phyloP scores from a whole-genome alignment of 2,113 vertebrate genomes.

The Triplophysa dalaica region DNA sequence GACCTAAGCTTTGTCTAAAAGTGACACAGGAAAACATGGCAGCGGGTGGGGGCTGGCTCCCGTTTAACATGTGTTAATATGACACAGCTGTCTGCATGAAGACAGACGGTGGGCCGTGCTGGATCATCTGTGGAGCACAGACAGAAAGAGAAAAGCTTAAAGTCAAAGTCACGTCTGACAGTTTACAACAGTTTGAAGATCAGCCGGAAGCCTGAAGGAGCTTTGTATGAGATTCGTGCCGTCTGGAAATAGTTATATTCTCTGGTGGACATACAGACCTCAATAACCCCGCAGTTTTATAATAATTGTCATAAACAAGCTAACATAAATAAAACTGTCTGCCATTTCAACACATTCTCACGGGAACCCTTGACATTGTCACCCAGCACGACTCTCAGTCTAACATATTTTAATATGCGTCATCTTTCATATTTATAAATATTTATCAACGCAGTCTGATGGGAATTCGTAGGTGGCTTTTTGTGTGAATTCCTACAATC shows the following conservation, averaged over 20 bases:
- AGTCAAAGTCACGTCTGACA: background rate
- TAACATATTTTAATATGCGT: too few species aligned
- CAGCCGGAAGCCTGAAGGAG: too few species aligned
- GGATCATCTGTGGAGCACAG: conserved; percentile 44
- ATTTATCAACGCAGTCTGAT: too few species aligned
- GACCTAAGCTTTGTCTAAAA: background rate
- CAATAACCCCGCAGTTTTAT: background rate
- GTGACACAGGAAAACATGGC: conserved; percentile 33
- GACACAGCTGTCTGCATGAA: conserved; percentile 72
- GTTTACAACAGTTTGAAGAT: too few species aligned
- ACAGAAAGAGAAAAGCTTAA: conserved; percentile 19
- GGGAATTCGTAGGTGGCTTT: too few species aligned
- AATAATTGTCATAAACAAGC: background rate
- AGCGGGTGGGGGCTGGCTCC: conserved; percentile 54
- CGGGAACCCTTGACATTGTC: too few species aligned
- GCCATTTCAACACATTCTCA: background rate
- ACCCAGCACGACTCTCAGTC: too few species aligned
- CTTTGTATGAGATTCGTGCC: too few species aligned
- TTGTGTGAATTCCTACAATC: too few species aligned
- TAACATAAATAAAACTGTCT: background rate
- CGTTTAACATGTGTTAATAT: conserved; percentile 71
- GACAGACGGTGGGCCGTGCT: conserved; percentile 63
- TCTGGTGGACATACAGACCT: too few species aligned
- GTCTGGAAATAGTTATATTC: background rate
- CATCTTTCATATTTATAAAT: too few species aligned